Percentiles rank a stretch among this genome's conserved stretches.
These are phyloP conservation scores for Mimas tiliae DNA, from an alignment of 2,888 invertebrate species.

Conservation along the genomic window DNA sequence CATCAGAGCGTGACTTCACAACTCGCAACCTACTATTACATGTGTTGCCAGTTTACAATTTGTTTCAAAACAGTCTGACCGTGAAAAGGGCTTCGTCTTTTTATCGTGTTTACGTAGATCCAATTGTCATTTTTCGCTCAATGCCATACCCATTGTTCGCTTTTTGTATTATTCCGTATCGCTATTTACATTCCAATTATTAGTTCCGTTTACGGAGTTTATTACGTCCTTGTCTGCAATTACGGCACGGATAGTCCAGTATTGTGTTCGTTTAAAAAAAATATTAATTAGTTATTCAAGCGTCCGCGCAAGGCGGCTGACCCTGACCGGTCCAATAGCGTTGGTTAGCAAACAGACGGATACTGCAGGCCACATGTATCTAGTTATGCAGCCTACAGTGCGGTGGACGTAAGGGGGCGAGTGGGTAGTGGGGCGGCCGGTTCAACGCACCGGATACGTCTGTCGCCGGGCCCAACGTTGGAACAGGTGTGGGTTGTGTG, in stretches of 20 bases:
- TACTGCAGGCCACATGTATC: constrained; percentile 51
- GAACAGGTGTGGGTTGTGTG: constrained; percentile 65
- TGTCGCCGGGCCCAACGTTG: constrained; percentile 68
- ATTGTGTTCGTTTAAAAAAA: constrained; percentile 8
- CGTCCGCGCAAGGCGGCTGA: constrained; percentile 49
- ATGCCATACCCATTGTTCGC: constrained; percentile 16
- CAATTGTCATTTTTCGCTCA: constrained; percentile 21
- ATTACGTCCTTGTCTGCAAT: constrained; percentile 16
- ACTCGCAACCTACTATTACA: constrained; percentile 54
- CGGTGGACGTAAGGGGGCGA: constrained; percentile 48
- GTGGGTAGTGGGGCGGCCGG: constrained; percentile 58
- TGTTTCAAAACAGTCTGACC: constrained; percentile 64
- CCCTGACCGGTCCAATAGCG: constrained; percentile 60
- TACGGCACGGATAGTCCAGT: constrained; percentile 18
- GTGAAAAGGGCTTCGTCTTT: constrained; percentile 52
- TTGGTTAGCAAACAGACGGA: constrained; percentile 60
- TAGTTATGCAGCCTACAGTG: constrained; percentile 35
- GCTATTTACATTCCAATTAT: constrained; percentile 15
- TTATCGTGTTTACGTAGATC: constrained; percentile 24
- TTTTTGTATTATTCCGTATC: constrained; percentile 13
- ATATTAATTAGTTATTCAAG: constrained; percentile 38
- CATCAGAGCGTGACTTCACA: constrained; percentile 69
- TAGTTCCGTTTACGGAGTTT: constrained; percentile 17
- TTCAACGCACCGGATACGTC: constrained; percentile 83
- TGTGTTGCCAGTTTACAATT: constrained; percentile 50